Percentiles rank a stretch among this genome's conserved stretches.
These are phyloP conservation scores for Gadopsis marmoratus DNA, from an alignment of 2,797 vertebrate genomes.

Conservation along the genomic window DNA sequence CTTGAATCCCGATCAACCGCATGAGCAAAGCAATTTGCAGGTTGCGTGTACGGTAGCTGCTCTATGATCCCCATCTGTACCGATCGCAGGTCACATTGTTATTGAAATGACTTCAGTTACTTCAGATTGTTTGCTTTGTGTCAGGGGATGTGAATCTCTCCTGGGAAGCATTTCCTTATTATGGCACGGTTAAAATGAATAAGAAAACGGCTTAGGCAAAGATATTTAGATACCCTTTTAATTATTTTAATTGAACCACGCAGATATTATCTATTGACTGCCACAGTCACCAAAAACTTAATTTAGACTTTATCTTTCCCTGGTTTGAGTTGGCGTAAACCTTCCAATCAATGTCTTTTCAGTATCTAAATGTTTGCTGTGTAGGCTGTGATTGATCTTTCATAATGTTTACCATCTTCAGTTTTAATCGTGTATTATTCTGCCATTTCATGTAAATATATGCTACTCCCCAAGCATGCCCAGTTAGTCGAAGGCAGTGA, in stretches of 20 bases:
- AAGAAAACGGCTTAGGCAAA: background rate
- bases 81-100: conserved; percentile 41
- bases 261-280: background rate
- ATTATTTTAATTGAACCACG: conserved; percentile 2
- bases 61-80: conserved; percentile 22
- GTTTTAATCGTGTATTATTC: background rate
- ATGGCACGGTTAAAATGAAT: background rate
- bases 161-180: background rate
- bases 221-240: background rate
- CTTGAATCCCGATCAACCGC: conserved; percentile 38
- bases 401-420: background rate
- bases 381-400: background rate
- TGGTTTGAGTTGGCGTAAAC: background rate
- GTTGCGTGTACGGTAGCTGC: conserved; percentile 1
- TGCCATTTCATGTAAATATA: background rate
- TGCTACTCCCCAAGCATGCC: background rate
- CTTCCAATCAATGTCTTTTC: background rate
- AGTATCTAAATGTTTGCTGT: background rate
- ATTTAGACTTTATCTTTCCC: background rate
- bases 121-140: conserved; percentile 32
- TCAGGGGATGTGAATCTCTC: conserved; percentile 10
- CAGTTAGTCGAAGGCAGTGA: background rate
- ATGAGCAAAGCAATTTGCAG: conserved; percentile 49
- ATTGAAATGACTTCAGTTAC: conserved; percentile 50
- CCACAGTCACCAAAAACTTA: background rate